Conservation (phyloP, 2,888 invertebrate genomes). For the Lamellibrachia satsuma region DNA sequence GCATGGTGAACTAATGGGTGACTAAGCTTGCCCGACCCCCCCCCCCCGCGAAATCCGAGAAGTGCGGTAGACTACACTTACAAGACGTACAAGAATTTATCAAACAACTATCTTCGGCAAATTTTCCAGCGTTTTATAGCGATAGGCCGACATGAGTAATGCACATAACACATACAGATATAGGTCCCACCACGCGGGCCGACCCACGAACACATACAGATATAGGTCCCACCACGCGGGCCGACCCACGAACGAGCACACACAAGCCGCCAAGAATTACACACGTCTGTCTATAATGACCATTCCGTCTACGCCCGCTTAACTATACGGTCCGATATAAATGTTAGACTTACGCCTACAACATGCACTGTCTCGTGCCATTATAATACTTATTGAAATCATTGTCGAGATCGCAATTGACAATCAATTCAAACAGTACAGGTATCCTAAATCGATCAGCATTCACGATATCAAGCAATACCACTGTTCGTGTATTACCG, state of each 20-base stretch:
- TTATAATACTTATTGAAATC: background rate
- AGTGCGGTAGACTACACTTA: no score
- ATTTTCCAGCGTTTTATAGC: background rate
- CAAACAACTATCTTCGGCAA: background rate
- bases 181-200: no score
- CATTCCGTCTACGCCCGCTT: background rate
- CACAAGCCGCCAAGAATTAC: no score
- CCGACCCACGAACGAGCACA: background rate
- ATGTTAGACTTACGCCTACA: background rate
- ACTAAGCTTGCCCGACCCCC: no score
- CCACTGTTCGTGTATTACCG: background rate
- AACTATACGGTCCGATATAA: background rate
- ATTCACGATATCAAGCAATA: background rate
- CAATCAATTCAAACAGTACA: background rate
- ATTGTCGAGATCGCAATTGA: background rate
- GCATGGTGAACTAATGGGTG: no score
- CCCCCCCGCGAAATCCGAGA: no score
- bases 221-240: background rate
- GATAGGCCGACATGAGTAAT: background rate
- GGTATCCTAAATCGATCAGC: background rate
- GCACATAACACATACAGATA: background rate
- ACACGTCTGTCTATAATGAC: background rate
- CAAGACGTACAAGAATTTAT: background rate
- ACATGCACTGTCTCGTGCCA: background rate
- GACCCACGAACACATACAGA: background rate